Percentiles rank a stretch among this genome's conserved stretches.
Conservation (phyloP, 2,113 vertebrate genomes). For the Indri indri region DNA sequence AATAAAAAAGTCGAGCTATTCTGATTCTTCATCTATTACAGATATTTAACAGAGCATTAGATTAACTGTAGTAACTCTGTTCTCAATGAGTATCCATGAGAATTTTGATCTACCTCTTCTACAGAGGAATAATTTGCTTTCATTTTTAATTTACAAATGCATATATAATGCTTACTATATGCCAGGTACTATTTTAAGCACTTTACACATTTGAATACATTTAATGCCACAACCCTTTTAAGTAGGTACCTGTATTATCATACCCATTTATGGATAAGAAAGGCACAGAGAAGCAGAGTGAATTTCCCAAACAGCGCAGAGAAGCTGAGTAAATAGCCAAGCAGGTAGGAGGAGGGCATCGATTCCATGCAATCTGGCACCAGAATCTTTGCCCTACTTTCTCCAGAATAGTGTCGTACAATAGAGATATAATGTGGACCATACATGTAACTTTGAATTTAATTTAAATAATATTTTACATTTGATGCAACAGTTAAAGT, state of each 20-base stretch:
- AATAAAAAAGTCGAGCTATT: neutral
- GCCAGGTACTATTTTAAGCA: neutral
- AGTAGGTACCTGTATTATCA: neutral
- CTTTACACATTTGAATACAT: neutral
- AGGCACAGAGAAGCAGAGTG: neutral
- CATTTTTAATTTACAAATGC: neutral
- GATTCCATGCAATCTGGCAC: neutral
- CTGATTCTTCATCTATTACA: neutral
- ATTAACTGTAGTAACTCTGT: neutral
- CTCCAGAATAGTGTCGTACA: neutral
- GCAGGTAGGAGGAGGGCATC: neutral
- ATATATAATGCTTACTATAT: neutral
- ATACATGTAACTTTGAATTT: neutral
- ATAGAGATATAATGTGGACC: neutral
- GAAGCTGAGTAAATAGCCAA: neutral
- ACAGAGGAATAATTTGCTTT: neutral
- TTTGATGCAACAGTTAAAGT: neutral
- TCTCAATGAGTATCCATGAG: neutral
- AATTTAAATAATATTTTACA: neutral
- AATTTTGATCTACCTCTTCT: neutral
- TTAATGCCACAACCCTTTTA: neutral
- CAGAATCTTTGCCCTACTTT: neutral
- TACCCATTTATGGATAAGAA: neutral
- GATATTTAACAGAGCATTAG: neutral
- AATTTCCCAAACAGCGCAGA: neutral